Evolutionary conservation across 2,888 invertebrate species (phyloP).

Genomic region (Apodemia hepburni): DNA sequence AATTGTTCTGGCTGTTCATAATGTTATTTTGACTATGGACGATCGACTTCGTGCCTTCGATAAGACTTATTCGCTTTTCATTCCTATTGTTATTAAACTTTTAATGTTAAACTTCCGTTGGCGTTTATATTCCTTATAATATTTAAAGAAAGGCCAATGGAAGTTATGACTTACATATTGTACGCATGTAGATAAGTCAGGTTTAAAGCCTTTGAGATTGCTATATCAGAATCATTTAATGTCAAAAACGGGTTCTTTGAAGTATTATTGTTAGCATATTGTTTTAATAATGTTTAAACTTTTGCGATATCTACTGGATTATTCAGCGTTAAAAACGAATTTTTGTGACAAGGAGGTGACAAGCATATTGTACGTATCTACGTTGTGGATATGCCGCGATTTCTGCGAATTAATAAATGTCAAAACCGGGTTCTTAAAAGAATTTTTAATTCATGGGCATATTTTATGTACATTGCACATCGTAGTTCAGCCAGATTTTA

Average conservation of each 20-base stretch:
- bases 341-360: no score
- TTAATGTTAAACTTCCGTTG: slow-evolving; percentile 52
- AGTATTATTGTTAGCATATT: not conserved
- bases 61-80: slow-evolving; percentile 56
- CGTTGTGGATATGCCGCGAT: no score
- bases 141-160: not conserved
- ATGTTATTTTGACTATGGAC: slow-evolving; percentile 74
- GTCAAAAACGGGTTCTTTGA: not conserved
- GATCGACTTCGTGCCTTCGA: slow-evolving; percentile 65
- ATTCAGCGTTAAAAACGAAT: no score
- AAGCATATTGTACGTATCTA: no score
- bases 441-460: no score
- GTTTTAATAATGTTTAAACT: no score
- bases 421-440: no score
- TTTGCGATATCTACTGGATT: no score
- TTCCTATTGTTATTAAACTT: slow-evolving; percentile 60
- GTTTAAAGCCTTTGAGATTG: not conserved
- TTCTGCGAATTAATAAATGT: no score
- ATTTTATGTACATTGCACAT: not conserved
- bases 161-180: not conserved
- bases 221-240: not conserved
- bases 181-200: not conserved
- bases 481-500: no score
- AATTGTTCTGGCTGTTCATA: slow-evolving; percentile 52
- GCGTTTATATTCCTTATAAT: slow-evolving; percentile 26